Base-by-base conservation (phyloP, 2,113 vertebrate genomes). In the Phrynocephalus versicolor region DNA sequence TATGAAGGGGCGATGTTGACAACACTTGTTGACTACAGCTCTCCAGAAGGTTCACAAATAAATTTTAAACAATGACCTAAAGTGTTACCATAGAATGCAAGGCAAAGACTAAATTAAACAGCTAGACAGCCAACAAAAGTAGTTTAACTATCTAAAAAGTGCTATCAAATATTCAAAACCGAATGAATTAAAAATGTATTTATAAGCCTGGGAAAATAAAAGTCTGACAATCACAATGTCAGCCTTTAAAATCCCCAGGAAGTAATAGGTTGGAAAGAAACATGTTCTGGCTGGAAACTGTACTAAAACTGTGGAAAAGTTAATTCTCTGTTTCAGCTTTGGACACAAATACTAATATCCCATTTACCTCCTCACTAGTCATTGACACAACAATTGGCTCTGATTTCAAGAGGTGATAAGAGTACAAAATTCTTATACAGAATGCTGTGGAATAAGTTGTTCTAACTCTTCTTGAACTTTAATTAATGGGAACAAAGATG, bases 401-500 rank as follows among this genome's bases (percentile, higher is more conserved):
- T 60, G 69, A 60, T 13, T 75, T 82, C 81, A 84, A n/a, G 65
- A 87, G 27, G 35, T 18, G 77, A 67, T 33, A 83, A 81, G 5
- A 1, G 33, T 82, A 76, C 15, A 45, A 60, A 65, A 79, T 78
- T 75, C 85, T 1, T 45, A 73, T 0, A 73, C 35, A 88, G 69
- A 55, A 77, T 2, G 27, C 27, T 82, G 37, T 8, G 33, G 87
- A 89, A 76, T 67, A 80, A 10, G 5, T 85, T 12, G 27, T 25
- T 21, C 18, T 67, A 79, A 30, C 5, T 51, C 5, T 51, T 80
- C 16, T 41, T 14, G 71, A 2, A 64, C 0, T 87, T 74, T 33
- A 79, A 41, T 41, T 23, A 90, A 41, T 86, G 77, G 79, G 57
- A 69, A 90, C 77, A 79, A 14, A 81, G 0, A 62, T 87, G 64